Percentiles rank a stretch among this genome's conserved stretches.
Evolutionary conservation across 2,888 invertebrate genomes (phyloP).

Genomic region (Drosophila kanekoi): DNA sequence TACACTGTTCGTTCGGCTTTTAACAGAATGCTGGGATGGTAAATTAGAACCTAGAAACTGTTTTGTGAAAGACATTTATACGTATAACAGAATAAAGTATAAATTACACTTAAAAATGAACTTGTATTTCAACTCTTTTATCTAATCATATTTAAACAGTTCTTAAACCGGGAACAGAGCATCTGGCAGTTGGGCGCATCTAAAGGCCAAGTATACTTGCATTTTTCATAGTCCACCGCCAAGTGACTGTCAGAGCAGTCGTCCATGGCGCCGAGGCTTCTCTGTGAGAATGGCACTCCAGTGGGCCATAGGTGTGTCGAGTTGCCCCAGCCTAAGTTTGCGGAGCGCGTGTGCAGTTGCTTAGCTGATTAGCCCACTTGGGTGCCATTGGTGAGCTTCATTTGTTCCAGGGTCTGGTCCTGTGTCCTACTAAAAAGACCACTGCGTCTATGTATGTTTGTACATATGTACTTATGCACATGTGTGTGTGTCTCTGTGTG

Average conservation of each 20-base stretch:
- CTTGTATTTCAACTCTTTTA: too few species aligned
- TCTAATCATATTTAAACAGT: neutral
- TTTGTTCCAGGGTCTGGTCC: slow-evolving; percentile 61
- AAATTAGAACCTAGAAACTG: too few species aligned
- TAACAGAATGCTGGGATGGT: too few species aligned
- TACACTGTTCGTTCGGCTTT: neutral
- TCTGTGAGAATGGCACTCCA: slow-evolving; percentile 36
- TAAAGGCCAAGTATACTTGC: too few species aligned
- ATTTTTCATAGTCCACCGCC: slow-evolving; percentile 3
- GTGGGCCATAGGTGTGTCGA: slow-evolving; percentile 26
- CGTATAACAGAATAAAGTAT: too few species aligned
- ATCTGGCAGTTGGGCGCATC: neutral
- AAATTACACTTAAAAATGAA: too few species aligned
- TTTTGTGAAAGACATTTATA: too few species aligned
- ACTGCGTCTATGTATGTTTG: slow-evolving; percentile 22
- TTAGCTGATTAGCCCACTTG: slow-evolving; percentile 78
- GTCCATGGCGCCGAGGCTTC: slow-evolving; percentile 11
- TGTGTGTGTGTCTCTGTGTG: slow-evolving; percentile 13
- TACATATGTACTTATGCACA: slow-evolving; percentile 14
- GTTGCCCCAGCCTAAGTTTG: slow-evolving; percentile 10
- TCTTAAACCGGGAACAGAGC: neutral
- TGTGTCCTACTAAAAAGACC: slow-evolving; percentile 16
- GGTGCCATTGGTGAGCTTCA: slow-evolving; percentile 75
- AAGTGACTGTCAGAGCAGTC: slow-evolving; percentile 22
- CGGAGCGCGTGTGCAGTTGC: slow-evolving; percentile 46